These are phyloP conservation scores for Avahi laniger DNA, from an alignment of 2,797 vertebrate species.

Conservation along the genomic window DNA sequence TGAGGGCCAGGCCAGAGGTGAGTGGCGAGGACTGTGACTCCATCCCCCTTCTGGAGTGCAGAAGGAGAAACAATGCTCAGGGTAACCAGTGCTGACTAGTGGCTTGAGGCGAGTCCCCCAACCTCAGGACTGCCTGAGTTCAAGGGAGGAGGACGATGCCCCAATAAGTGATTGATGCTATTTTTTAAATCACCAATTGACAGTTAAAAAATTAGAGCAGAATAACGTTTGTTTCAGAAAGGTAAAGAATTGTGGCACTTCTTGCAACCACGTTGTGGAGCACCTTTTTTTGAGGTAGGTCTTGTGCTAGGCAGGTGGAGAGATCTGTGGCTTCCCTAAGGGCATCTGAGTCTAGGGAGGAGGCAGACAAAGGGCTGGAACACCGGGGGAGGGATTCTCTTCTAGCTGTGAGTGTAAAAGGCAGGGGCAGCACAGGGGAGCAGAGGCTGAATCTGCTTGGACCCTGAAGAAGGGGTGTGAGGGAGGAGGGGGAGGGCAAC, in stretches of 20 bases:
- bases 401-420: neutral
- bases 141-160: neutral
- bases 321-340: constrained; percentile 1
- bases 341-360: neutral
- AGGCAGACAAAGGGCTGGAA: neutral
- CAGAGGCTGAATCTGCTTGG: neutral
- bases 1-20: neutral
- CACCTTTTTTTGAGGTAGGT: neutral
- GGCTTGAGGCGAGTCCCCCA: fast-evolving
- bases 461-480: neutral
- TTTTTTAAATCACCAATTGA: neutral
- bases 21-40: neutral
- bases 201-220: neutral
- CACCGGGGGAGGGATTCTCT: neutral
- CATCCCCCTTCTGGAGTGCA: neutral
- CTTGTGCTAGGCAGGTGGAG: neutral
- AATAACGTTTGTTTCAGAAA: neutral
- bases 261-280: neutral
- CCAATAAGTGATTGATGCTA: neutral
- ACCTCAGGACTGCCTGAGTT: neutral
- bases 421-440: neutral
- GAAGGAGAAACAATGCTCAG: neutral
- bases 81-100: neutral
- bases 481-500: too few species aligned
- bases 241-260: neutral